These are phyloP conservation scores for Strigamia crassipes DNA, from an alignment of 2,888 invertebrate species.

Conservation along the genomic window DNA sequence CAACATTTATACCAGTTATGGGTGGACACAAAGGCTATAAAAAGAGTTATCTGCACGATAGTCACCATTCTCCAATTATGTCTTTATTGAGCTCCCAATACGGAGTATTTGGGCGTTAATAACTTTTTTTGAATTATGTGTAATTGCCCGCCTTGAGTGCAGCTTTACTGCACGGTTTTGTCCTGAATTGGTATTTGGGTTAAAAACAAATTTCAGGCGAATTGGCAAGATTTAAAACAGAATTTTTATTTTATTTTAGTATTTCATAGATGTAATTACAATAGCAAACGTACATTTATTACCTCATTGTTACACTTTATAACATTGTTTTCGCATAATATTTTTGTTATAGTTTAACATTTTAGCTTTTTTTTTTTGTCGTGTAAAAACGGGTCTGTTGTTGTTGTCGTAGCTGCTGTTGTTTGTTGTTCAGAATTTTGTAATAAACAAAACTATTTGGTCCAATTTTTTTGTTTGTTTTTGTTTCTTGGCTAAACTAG, in stretches of 20 bases:
- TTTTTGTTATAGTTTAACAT: background rate
- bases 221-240: background rate
- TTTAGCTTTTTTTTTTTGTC: too few species aligned
- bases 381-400: background rate
- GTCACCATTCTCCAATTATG: background rate
- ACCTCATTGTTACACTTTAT: background rate
- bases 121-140: background rate
- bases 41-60: background rate
- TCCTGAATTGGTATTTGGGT: slow-evolving; percentile 4
- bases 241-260: background rate
- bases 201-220: background rate
- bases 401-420: too few species aligned
- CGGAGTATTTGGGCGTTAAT: background rate
- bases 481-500: background rate
- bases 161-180: background rate
- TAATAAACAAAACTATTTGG: background rate
- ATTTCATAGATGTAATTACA: background rate
- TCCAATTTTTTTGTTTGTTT: background rate
- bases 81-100: background rate
- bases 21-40: background rate
- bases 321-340: background rate
- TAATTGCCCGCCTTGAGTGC: slow-evolving; percentile 12
- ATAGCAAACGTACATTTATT: background rate
- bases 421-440: too few species aligned
- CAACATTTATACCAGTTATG: background rate